Conservation (phyloP, 2,113 vertebrate genomes). For the Takifugu bimaculatus region DNA sequence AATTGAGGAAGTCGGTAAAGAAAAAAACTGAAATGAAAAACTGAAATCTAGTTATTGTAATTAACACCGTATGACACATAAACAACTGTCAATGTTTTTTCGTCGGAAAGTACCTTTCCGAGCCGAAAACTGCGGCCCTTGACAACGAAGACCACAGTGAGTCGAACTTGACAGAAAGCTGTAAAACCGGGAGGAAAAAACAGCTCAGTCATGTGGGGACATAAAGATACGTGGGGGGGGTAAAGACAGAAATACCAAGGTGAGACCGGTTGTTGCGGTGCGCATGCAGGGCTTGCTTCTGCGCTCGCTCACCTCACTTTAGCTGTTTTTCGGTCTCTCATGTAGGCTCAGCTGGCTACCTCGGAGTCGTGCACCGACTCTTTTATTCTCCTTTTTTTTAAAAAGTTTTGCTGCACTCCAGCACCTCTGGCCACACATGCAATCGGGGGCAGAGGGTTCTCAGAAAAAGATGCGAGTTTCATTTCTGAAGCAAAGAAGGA, state of each 20-base stretch:
- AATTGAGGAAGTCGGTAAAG: neutral
- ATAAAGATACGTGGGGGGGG: constrained; percentile 46
- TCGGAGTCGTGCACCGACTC: constrained; percentile 44
- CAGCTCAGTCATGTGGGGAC: constrained; percentile 50
- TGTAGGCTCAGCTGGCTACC: constrained; percentile 50
- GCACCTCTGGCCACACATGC: constrained; percentile 50
- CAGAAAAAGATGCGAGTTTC: constrained; percentile 64
- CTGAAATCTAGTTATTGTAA: no score
- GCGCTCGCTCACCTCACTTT: constrained; percentile 55
- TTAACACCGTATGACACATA: no score
- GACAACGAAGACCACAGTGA: constrained; percentile 27
- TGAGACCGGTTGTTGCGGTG: constrained; percentile 66
- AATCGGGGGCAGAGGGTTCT: constrained; percentile 63
- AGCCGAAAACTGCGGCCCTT: constrained; percentile 53
- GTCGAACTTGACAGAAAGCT: constrained; percentile 38
- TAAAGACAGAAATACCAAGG: constrained; percentile 35
- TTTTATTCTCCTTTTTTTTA: constrained; percentile 49
- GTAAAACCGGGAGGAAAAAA: constrained; percentile 38
- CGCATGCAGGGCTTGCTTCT: constrained; percentile 63
- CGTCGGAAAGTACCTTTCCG: constrained; percentile 51
- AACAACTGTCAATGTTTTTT: constrained; percentile 7
- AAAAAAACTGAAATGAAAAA: neutral
- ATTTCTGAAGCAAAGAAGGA: constrained; percentile 62
- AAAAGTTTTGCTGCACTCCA: constrained; percentile 39
- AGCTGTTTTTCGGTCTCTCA: constrained; percentile 61